A percentile compares a stretch with the other conserved stretches of the same genome.
Conservation (phyloP, 2,797 vertebrate genomes). For the Aeoliscus strigatus region DNA sequence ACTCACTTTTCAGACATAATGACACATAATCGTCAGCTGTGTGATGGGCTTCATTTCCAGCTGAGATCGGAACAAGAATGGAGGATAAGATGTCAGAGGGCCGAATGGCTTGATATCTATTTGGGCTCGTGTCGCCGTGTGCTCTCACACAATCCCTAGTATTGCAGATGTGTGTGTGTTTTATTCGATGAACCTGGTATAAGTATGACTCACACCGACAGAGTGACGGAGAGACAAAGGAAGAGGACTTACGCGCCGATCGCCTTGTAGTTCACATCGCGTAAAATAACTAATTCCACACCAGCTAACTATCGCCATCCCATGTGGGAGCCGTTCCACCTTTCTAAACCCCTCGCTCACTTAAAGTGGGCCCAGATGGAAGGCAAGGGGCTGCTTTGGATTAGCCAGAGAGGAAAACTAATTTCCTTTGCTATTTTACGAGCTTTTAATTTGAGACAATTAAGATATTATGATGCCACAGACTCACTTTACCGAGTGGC, state of each 20-base stretch:
- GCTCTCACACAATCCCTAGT: too few species aligned
- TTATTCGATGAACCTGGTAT: too few species aligned
- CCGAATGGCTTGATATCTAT: too few species aligned
- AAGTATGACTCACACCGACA: too few species aligned
- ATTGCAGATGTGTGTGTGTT: too few species aligned
- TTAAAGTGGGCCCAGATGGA: constrained; percentile 64
- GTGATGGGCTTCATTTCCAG: constrained; percentile 43
- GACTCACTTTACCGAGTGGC: constrained; percentile 67
- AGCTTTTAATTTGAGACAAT: constrained; percentile 78
- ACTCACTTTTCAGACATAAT: constrained; percentile 60
- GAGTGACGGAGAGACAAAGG: background rate
- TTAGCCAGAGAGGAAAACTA: constrained; percentile 61
- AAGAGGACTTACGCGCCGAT: constrained; percentile 19
- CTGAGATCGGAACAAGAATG: constrained; percentile 49
- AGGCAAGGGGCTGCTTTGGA: constrained; percentile 68
- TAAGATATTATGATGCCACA: constrained; percentile 65
- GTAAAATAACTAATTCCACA: constrained; percentile 51
- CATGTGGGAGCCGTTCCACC: constrained; percentile 57
- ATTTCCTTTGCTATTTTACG: constrained; percentile 73
- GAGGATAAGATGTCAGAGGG: constrained; percentile 51
- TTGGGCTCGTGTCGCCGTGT: too few species aligned
- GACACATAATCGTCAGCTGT: constrained; percentile 55
- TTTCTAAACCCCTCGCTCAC: constrained; percentile 50
- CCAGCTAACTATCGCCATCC: constrained; percentile 38
- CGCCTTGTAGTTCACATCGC: constrained; percentile 40